Conservation (phyloP, 2,888 invertebrate species). For the Leucozona laternaria region DNA sequence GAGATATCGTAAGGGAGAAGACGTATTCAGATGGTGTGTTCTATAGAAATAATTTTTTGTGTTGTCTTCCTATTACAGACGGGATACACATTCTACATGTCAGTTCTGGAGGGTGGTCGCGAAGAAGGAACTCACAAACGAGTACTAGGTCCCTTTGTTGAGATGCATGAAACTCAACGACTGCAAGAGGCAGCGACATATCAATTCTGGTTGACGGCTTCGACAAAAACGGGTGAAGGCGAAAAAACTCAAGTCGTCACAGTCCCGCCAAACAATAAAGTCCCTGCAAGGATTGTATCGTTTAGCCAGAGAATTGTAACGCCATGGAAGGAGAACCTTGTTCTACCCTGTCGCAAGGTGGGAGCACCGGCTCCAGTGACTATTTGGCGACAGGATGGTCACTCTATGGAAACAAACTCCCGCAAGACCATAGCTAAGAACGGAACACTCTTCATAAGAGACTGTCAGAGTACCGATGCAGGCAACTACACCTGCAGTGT, state of each 20-base stretch:
- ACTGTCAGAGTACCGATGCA: slow-evolving; percentile 90
- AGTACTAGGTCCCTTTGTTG: slow-evolving; percentile 88
- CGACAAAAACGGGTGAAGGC: slow-evolving; percentile 93
- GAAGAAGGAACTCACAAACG: slow-evolving; percentile 92
- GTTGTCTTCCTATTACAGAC: slow-evolving; percentile 78
- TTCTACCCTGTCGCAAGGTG: slow-evolving; percentile 92
- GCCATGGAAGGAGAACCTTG: slow-evolving; percentile 95
- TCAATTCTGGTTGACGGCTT: slow-evolving; percentile 90
- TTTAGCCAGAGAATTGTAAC: slow-evolving; percentile 91
- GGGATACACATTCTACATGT: slow-evolving; percentile 93
- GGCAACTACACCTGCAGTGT: slow-evolving; percentile 96
- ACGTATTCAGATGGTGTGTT: not conserved
- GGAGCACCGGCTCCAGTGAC: slow-evolving; percentile 91
- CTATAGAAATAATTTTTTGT: not conserved
- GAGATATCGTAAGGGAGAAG: slow-evolving; percentile 87
- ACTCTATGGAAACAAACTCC: slow-evolving; percentile 88
- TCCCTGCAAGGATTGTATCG: slow-evolving; percentile 94
- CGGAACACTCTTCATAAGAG: slow-evolving; percentile 90
- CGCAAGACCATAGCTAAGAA: slow-evolving; percentile 88
- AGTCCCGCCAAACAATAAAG: slow-evolving; percentile 90
- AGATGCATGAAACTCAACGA: slow-evolving; percentile 89
- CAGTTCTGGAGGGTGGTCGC: slow-evolving; percentile 90
- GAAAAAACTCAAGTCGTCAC: slow-evolving; percentile 91
- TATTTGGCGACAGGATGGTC: slow-evolving; percentile 91
- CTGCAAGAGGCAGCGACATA: slow-evolving; percentile 90